These are phyloP conservation scores for Troides aeacus DNA, from an alignment of 2,888 invertebrate species.

Conservation along the genomic window DNA sequence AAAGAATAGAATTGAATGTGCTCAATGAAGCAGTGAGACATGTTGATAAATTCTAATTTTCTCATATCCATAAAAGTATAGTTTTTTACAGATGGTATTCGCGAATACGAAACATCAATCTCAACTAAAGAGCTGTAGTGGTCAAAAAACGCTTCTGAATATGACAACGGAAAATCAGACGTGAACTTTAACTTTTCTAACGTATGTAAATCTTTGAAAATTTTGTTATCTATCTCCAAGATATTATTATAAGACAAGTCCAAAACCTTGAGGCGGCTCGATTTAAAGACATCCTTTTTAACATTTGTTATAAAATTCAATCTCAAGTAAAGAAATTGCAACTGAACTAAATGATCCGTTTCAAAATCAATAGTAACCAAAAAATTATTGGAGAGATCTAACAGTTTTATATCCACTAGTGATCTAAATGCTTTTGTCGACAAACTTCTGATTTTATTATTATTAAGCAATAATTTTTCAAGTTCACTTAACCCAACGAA, in stretches of 20 bases:
- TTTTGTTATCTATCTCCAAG: slow-evolving; percentile 44
- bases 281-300: slow-evolving; percentile 43
- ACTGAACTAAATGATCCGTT: slow-evolving; percentile 46
- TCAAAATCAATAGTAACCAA: slow-evolving; percentile 50
- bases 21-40: slow-evolving; percentile 51
- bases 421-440: slow-evolving; percentile 47
- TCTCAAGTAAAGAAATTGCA: slow-evolving; percentile 44
- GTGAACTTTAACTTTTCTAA: slow-evolving; percentile 35
- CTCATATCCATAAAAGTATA: slow-evolving; percentile 56
- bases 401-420: slow-evolving; percentile 39
- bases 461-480: slow-evolving; percentile 45
- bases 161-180: neutral
- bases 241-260: slow-evolving; percentile 62
- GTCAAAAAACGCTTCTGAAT: slow-evolving; percentile 53
- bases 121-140: slow-evolving; percentile 46
- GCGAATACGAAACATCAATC: slow-evolving; percentile 54
- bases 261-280: slow-evolving; percentile 47
- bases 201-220: slow-evolving; percentile 46
- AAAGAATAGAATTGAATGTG: slow-evolving; percentile 55
- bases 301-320: slow-evolving; percentile 51
- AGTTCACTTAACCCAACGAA: slow-evolving; percentile 49
- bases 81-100: slow-evolving; percentile 48
- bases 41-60: slow-evolving; percentile 49
- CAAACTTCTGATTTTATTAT: slow-evolving; percentile 49
- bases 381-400: slow-evolving; percentile 58